Evolutionary conservation across 2,888 invertebrate genomes (phyloP).

Genomic region (Girardia tigrina): DNA sequence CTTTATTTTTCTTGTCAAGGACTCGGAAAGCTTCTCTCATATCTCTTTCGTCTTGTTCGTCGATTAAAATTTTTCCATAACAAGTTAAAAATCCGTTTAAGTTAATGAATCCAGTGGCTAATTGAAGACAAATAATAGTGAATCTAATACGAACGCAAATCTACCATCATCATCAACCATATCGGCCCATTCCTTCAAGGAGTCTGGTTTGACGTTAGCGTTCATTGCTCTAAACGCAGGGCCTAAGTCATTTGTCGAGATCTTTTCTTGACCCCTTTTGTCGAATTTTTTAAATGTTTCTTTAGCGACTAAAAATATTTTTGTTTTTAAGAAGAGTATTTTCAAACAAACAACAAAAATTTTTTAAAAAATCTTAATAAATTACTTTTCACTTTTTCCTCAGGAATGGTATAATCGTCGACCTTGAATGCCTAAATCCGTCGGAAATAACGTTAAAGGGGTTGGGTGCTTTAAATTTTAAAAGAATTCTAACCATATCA

Average conservation of each 20-base stretch:
- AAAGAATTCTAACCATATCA: not conserved
- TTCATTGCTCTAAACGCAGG: constrained; percentile 44
- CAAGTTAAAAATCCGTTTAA: constrained; percentile 88
- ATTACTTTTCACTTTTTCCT: constrained; percentile 37
- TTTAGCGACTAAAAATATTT: constrained; percentile 44
- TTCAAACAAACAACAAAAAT: not conserved
- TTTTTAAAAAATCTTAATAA: not conserved
- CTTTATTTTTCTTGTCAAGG: constrained; percentile 68
- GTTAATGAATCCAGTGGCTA: constrained; percentile 87
- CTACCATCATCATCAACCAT: constrained; percentile 83
- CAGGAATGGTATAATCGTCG: constrained; percentile 37
- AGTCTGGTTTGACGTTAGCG: constrained; percentile 44
- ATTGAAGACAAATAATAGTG: constrained; percentile 33
- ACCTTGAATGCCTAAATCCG: constrained; percentile 36
- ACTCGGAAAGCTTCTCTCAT: constrained; percentile 93
- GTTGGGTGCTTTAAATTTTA: too few relatives aligned
- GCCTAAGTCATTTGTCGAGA: constrained; percentile 46
- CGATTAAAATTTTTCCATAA: constrained; percentile 90
- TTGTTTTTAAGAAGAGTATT: too few relatives aligned
- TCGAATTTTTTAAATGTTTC: constrained; percentile 46
- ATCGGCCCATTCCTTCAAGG: constrained; percentile 82
- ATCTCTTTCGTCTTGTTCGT: constrained; percentile 93
- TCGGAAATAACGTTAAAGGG: too few relatives aligned
- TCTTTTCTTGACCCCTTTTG: constrained; percentile 45
- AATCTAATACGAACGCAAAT: not conserved